Base-by-base conservation (phyloP, 2,113 vertebrate genomes). In the Larimichthys crocea region DNA sequence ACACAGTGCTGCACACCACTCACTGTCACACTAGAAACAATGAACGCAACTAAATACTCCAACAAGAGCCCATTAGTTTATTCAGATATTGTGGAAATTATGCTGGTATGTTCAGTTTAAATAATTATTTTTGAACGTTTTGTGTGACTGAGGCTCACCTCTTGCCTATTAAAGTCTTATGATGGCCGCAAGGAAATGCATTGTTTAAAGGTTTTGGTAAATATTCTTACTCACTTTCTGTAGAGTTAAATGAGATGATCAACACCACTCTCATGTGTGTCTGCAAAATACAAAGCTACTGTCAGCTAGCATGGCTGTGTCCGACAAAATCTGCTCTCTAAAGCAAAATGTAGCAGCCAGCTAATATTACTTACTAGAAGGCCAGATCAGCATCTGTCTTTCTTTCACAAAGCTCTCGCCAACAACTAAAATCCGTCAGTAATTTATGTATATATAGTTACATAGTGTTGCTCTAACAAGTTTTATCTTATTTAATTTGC, bases 1-100 rank as follows among this genome's bases (percentile, higher is more conserved):
- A 75, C 17, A 26, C 49, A 78, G 42, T 56, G 24, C 57, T 72
- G 20, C 66, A 60, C 56, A 59, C 10, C 74, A 56, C 42, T 74
- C 74, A 55, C 14, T 70, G 70, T 65, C 61, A 73, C n/a, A 56
- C 12, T 35, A 31, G 12, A 62, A 31, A 16, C 49, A 17, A 61
- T 7, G 0, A 40, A 20, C 2, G 14, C 52, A 42, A 46, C 4
- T 19, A 10, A 5, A 55, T 19, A 68, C n/a, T 56, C 15, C 19
- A 35, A 26, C 48, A 52, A 67, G 22, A 65, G 22, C n/a, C 22
- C 6, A 10, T 29, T 29, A 17, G 15, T 19, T 26, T 8, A 19
- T 19, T 42, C 5, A 31, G 15, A 44, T 9, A 26, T 29, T 29
- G 19, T 24, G 50, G 17, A 22, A 5, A 11, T 12, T 12, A 44